These are phyloP conservation scores for Lasioglossum vierecki DNA, from an alignment of 2,888 invertebrate species.

Conservation along the genomic window DNA sequence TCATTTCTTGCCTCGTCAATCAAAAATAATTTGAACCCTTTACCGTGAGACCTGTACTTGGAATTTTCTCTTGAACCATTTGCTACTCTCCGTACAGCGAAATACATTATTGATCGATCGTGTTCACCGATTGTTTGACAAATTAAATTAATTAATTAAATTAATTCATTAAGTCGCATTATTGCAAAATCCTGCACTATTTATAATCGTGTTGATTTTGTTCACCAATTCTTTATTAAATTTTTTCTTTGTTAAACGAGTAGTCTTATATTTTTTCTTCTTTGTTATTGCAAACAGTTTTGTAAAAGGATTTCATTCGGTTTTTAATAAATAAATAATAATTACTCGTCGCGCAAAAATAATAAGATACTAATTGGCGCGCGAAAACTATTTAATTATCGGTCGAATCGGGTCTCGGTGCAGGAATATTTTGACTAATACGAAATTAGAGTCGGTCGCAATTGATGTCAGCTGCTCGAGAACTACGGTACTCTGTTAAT, in stretches of 20 bases:
- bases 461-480: slow-evolving; percentile 7
- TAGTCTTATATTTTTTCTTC: no score
- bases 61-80: not conserved
- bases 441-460: not conserved
- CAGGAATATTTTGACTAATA: not conserved
- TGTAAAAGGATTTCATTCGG: no score
- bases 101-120: no score
- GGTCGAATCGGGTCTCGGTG: not conserved
- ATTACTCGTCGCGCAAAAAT: not conserved
- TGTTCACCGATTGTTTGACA: no score
- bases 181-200: no score
- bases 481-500: not conserved
- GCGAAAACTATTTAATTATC: not conserved
- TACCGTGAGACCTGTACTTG: not conserved
- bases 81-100: not conserved
- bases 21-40: not conserved
- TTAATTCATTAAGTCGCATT: no score
- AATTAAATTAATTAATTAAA: no score
- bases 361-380: not conserved
- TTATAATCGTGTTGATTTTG: no score
- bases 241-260: no score
- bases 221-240: no score
- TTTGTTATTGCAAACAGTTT: no score
- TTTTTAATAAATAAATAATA: no score
- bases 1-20: not conserved